Conservation (phyloP, 1,140 invertebrate genomes). For the Anastrepha ludens region DNA sequence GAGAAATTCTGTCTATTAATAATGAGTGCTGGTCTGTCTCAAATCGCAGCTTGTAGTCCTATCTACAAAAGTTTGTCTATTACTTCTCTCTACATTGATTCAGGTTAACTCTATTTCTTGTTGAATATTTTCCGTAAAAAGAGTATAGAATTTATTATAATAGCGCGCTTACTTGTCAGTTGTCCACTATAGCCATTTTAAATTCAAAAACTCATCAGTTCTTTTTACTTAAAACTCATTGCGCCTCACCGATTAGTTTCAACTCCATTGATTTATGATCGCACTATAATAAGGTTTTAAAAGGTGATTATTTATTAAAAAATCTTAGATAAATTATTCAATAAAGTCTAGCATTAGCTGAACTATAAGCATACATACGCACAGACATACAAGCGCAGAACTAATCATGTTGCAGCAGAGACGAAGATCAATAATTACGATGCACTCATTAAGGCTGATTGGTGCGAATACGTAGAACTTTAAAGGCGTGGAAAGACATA, state of each 20-base stretch:
- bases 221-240: not conserved
- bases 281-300: not conserved
- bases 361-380: not conserved
- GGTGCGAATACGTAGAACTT: conserved; percentile 30
- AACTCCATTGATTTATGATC: conserved; percentile 10
- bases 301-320: not conserved
- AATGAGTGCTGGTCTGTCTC: too few relatives aligned
- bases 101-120: too few relatives aligned
- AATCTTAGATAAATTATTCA: conserved; percentile 45
- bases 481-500: not conserved
- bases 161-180: too few relatives aligned
- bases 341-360: not conserved
- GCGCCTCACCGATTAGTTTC: not conserved
- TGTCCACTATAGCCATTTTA: too few relatives aligned
- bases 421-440: conserved; percentile 29
- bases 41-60: too few relatives aligned
- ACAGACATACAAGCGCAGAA: not conserved
- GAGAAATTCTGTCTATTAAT: too few relatives aligned
- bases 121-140: too few relatives aligned
- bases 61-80: too few relatives aligned
- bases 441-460: not conserved
- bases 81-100: too few relatives aligned
- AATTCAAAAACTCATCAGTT: too few relatives aligned
- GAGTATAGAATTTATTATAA: too few relatives aligned
- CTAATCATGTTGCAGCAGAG: not conserved